Conservation (phyloP, 2,888 invertebrate species). For the Lycaena phlaeas region DNA sequence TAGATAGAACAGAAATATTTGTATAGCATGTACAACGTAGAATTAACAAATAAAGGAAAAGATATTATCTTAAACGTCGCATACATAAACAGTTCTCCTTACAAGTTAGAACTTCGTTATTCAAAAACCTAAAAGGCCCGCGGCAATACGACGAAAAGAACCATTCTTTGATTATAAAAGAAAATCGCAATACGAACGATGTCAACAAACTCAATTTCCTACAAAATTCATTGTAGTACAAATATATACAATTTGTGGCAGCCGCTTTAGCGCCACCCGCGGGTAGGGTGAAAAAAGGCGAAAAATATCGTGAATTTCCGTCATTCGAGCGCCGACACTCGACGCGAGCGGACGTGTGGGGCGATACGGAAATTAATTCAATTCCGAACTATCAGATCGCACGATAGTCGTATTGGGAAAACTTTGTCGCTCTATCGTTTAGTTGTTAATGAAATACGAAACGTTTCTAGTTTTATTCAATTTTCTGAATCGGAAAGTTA, state of each 20-base stretch:
- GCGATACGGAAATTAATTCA: conserved; percentile 18
- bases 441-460: too few relatives aligned
- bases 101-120: too few relatives aligned
- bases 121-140: too few relatives aligned
- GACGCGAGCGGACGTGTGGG: conserved; percentile 16
- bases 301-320: conserved; percentile 10
- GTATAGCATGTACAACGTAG: too few relatives aligned
- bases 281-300: background rate
- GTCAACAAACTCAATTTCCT: conserved; percentile 1
- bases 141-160: too few relatives aligned
- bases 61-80: too few relatives aligned
- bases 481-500: too few relatives aligned
- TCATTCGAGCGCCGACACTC: conserved; percentile 16
- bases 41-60: too few relatives aligned
- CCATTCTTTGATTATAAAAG: too few relatives aligned
- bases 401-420: conserved; percentile 15
- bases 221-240: background rate
- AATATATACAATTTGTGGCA: background rate
- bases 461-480: too few relatives aligned
- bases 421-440: background rate
- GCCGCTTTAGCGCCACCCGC: background rate
- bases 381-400: conserved; percentile 14
- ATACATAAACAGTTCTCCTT: too few relatives aligned
- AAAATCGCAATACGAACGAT: background rate
- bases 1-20: too few relatives aligned